Evolutionary conservation across 2,888 invertebrate genomes (phyloP).

Genomic region (Pimpla rufipes): DNA sequence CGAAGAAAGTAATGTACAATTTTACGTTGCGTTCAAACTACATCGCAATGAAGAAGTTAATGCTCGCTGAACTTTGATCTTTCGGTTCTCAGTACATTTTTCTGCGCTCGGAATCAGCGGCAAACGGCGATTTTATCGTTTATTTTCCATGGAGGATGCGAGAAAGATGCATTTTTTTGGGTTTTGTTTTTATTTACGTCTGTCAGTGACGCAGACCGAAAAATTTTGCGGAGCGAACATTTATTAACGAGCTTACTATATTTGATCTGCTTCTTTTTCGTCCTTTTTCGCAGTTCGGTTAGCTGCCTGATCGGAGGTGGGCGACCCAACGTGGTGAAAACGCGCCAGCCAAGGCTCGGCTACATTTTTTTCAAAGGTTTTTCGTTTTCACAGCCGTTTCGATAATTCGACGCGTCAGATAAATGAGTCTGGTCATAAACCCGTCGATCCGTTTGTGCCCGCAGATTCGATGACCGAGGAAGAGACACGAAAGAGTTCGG

Average conservation of each 20-base stretch:
- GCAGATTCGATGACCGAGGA: background rate
- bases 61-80: background rate
- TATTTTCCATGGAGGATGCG: no score
- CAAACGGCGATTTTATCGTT: background rate
- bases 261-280: background rate
- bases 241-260: slow-evolving; percentile 12
- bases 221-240: background rate
- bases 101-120: background rate
- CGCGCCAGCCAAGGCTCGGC: background rate
- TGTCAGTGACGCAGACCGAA: background rate
- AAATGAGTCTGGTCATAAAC: slow-evolving; percentile 25
- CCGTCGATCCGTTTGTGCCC: slow-evolving; percentile 12
- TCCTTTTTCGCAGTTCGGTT: background rate
- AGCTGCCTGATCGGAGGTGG: background rate
- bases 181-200: background rate
- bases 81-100: background rate
- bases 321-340: background rate
- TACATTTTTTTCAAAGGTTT: background rate
- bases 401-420: background rate
- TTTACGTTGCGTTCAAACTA: background rate
- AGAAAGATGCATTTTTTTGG: no score
- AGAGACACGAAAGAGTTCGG: background rate
- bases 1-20: background rate
- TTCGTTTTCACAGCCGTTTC: background rate
- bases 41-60: background rate